These are phyloP conservation scores for Nymphalis io DNA, from an alignment of 1,140 invertebrate genomes.

Conservation along the genomic window DNA sequence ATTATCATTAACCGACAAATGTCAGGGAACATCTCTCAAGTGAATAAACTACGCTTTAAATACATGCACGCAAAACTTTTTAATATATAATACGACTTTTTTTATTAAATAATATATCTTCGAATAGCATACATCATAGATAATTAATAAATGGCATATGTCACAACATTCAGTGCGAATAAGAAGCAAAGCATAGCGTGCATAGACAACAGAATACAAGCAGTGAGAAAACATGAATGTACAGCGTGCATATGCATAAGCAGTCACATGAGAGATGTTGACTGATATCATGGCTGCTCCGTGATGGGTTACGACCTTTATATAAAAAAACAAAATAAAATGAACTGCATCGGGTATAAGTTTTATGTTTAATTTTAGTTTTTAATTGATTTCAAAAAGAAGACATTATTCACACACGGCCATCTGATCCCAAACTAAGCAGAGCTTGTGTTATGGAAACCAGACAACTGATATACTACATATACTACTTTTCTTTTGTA, in stretches of 20 bases:
- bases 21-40: conserved; percentile 79
- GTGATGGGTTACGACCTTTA: conserved; percentile 38
- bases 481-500: too few species aligned
- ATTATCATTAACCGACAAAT: conserved; percentile 56
- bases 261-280: conserved; percentile 79
- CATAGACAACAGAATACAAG: conserved; percentile 43
- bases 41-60: conserved; percentile 39
- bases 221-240: conserved; percentile 53
- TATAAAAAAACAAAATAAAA: conserved; percentile 21
- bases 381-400: too few species aligned
- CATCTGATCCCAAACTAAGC: too few species aligned
- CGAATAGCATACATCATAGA: conserved; percentile 8
- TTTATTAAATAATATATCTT: conserved; percentile 8
- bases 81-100: conserved; percentile 34
- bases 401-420: too few species aligned
- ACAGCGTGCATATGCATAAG: conserved; percentile 62
- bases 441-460: too few species aligned
- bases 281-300: conserved; percentile 56
- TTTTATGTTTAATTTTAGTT: too few species aligned
- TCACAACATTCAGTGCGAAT: conserved; percentile 27
- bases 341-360: conserved; percentile 12
- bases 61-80: conserved; percentile 54
- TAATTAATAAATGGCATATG: conserved; percentile 13
- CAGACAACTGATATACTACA: too few species aligned
- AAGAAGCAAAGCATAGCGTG: conserved; percentile 42